Base-by-base conservation (phyloP, 2,888 invertebrate species). In the Macrosoma leucophasiata region DNA sequence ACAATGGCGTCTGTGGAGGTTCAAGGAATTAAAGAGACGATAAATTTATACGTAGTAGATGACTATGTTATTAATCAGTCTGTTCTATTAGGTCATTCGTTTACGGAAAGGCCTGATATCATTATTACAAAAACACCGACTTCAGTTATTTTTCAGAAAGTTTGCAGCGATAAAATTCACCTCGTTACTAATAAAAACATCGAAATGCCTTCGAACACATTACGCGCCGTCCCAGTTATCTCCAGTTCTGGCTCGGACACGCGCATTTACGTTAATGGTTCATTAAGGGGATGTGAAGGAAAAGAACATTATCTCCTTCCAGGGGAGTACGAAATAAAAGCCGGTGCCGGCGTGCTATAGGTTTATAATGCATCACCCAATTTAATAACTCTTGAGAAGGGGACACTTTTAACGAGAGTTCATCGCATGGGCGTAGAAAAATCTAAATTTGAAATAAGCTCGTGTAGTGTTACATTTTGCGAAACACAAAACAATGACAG, bases 91-190 rank as follows among this genome's bases (percentile, higher is more conserved):
- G 47, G 50, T 1, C 47, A 48, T 13, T 41, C 39, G 1, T 46
- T 48, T 20, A 47, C 49, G 0, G 47, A 49, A 27, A 31, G 14
- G 17, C 44, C 46, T 1, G 36, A 39, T 17, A 37, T 49, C 3
- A 10, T 37, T 6, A 47, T 49, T 5, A 49, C 42, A 3, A 49
- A 49, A 15, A 49, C 49, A 3, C 35, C 43, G n/a, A 22, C 22
- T 3, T 13, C 25, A 10, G 8, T 48, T 12, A 40, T 40, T 12
- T 39, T 46, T 28, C 11, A 31, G 18, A n/a, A 11, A 15, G 4
- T 26, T 14, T 15, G 9, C 14, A 14, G 4, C 15, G 10, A 26
- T 15, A 26, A 26, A 26, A 15, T 26, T n/a, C 15, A 26, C 15
- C 10, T 26, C 8, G 14, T 14, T 12, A 14, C 14, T 13, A 25